phyloP scores from a whole-genome alignment of 1,140 invertebrate genomes.

The Triops longicaudatus region DNA sequence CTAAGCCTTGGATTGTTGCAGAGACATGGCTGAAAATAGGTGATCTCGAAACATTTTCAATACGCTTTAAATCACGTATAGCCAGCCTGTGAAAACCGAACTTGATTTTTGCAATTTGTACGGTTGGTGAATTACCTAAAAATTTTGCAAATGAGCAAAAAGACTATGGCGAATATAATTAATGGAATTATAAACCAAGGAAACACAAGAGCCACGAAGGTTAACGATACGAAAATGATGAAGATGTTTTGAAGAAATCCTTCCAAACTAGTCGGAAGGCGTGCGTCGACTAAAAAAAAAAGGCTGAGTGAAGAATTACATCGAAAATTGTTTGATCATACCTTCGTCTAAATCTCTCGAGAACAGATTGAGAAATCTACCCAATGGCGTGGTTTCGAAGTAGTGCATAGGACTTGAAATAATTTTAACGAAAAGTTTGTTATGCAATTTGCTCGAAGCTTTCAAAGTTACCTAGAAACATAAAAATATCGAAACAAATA shows the following conservation, averaged over 20 bases:
- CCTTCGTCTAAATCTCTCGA: conserved; percentile 56
- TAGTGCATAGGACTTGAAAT: conserved; percentile 49
- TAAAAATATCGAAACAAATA: background rate
- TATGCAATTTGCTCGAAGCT: conserved; percentile 54
- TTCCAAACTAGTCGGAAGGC: conserved; percentile 52
- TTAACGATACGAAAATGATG: conserved; percentile 45
- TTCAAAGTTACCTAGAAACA: conserved; percentile 45
- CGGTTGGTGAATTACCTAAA: conserved; percentile 41
- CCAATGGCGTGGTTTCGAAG: conserved; percentile 53
- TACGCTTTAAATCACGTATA: conserved; percentile 52
- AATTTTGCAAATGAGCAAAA: conserved; percentile 48
- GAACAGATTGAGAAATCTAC: conserved; percentile 56
- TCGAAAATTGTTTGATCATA: conserved; percentile 33
- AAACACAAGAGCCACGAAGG: conserved; percentile 53
- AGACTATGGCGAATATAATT: conserved; percentile 46
- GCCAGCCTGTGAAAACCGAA: conserved; percentile 38
- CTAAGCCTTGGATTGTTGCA: conserved; percentile 53
- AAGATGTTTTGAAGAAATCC: conserved; percentile 52
- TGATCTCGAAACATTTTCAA: conserved; percentile 52
- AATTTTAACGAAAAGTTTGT: conserved; percentile 47
- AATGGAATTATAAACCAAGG: conserved; percentile 53
- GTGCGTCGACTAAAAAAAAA: conserved; percentile 50
- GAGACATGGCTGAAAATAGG: conserved; percentile 57
- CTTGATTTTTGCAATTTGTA: background rate
- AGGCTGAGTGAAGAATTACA: background rate